A percentile compares a stretch with the other conserved stretches of the same genome.
Evolutionary conservation across 2,888 invertebrate genomes (phyloP).

Genomic region (Dermolepida albohirtum): DNA sequence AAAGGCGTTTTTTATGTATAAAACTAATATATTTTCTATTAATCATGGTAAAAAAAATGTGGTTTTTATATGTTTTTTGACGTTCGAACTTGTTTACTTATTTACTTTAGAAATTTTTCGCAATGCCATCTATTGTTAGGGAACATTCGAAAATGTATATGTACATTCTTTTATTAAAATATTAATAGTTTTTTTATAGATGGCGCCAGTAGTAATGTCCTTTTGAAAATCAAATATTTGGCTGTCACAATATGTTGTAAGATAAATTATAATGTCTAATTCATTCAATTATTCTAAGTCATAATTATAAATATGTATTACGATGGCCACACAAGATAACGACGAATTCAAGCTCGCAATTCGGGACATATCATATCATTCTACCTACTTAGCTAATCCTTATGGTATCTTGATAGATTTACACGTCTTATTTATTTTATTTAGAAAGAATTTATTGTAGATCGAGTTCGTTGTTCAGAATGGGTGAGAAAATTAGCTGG

Average conservation of each 20-base stretch:
- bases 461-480: slow-evolving; percentile 68
- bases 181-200: not conserved
- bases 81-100: too few species aligned
- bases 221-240: slow-evolving; percentile 36
- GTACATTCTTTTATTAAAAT: too few species aligned
- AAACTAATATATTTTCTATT: too few species aligned
- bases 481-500: slow-evolving; percentile 67
- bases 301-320: slow-evolving; percentile 42
- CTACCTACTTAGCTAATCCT: slow-evolving; percentile 59
- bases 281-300: slow-evolving; percentile 20
- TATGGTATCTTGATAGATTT: slow-evolving; percentile 57
- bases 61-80: too few species aligned
- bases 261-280: slow-evolving; percentile 39
- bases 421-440: too few species aligned
- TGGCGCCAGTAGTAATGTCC: slow-evolving; percentile 10
- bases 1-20: too few species aligned
- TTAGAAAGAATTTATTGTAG: slow-evolving; percentile 53
- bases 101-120: too few species aligned
- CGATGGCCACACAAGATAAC: slow-evolving; percentile 62
- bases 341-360: slow-evolving; percentile 63
- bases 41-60: too few species aligned
- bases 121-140: too few species aligned
- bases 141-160: too few species aligned
- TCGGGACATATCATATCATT: slow-evolving; percentile 61
- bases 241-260: slow-evolving; percentile 31